Evolutionary conservation across 1,140 invertebrate species (phyloP).

Genomic region (Oreohelix idahoensis): DNA sequence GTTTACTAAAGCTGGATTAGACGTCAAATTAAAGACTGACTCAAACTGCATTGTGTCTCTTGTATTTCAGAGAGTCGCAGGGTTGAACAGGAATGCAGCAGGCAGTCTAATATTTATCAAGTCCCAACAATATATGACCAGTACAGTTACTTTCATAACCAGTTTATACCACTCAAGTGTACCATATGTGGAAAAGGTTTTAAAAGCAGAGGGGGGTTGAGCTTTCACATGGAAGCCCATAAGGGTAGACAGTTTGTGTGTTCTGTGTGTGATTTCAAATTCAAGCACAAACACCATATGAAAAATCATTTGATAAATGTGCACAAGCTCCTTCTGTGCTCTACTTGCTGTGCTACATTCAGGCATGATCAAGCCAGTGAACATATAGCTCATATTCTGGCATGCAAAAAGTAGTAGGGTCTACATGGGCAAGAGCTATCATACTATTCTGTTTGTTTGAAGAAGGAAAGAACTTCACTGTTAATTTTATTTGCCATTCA

Average conservation of each 20-base stretch:
- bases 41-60: background rate
- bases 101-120: background rate
- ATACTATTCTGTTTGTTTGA: too few relatives aligned
- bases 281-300: constrained; percentile 19
- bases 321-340: constrained; percentile 20
- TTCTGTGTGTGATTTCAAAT: constrained; percentile 25
- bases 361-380: background rate
- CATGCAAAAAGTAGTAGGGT: background rate
- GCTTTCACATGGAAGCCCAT: constrained; percentile 25
- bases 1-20: background rate
- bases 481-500: too few relatives aligned
- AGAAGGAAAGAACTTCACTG: too few relatives aligned
- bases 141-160: background rate
- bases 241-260: constrained; percentile 26
- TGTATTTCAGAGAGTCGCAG: constrained; percentile 8
- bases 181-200: constrained; percentile 32
- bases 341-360: constrained; percentile 1
- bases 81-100: background rate
- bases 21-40: background rate
- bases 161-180: constrained; percentile 14
- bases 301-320: constrained; percentile 32
- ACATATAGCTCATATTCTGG: background rate
- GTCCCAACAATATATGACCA: constrained; percentile 1
- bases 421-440: background rate
- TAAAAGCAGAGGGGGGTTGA: constrained; percentile 4